These are phyloP conservation scores for Glossophaga mutica DNA, from an alignment of 2,797 vertebrate genomes.

Conservation along the genomic window DNA sequence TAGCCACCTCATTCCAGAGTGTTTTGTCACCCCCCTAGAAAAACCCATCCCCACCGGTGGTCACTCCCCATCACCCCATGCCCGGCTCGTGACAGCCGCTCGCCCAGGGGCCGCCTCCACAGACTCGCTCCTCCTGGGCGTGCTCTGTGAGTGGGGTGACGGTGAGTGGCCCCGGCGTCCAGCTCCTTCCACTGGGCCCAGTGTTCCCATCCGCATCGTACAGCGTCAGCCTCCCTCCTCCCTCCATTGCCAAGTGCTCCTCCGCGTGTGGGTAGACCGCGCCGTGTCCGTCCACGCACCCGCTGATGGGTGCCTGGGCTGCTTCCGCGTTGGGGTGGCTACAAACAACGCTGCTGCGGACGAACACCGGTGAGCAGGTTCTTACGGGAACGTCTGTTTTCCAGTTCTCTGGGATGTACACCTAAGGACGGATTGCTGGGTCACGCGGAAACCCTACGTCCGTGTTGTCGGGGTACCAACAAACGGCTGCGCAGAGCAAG, in stretches of 20 bases:
- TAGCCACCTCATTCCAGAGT: neutral
- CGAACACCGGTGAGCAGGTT: no score
- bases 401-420: neutral
- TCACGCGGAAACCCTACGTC: neutral
- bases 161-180: no score
- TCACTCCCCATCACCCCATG: neutral
- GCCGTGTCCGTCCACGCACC: no score
- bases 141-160: neutral
- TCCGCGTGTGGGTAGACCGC: neutral
- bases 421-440: neutral
- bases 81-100: neutral
- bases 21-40: neutral
- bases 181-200: neutral
- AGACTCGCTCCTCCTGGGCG: neutral
- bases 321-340: neutral
- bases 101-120: neutral
- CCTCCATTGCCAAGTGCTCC: neutral
- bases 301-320: accelerated
- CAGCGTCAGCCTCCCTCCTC: no score
- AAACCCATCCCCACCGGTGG: neutral
- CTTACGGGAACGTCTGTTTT: neutral
- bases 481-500: neutral
- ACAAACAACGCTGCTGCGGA: accelerated
- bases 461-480: neutral
- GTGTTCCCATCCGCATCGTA: neutral